Base-by-base conservation (phyloP, 2,888 invertebrate genomes). In the Melinopterus prodromus region DNA sequence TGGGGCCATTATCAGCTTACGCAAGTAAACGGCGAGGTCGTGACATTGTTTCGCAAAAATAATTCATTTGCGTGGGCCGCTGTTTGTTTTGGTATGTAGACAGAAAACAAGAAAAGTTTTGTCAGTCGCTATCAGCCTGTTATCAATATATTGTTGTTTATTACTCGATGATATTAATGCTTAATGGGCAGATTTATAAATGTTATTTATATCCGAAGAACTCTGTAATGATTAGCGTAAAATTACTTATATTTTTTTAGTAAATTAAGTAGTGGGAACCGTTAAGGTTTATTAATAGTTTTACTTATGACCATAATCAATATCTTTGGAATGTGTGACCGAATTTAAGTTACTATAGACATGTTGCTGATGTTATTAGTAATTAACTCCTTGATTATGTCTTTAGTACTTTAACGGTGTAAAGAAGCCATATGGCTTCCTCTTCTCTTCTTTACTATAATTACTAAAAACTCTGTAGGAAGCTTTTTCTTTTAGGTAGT, bases 1-100 rank as follows among this genome's bases (percentile, higher is more conserved):
- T 53, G 71, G 71, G 76, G 70, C 70, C 75, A 76, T 79, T 79
- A 79, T 79, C 79, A 76, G 75, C 69, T 79, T 79, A 79, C 79
- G 79, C 76, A 79, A 79, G 76, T 76, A 69, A 70, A 53, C 76
- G 69, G 75, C 75, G 76, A 79, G 79, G 79, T 79, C 79, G 79
- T 76, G 79, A 79, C 79, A 72, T 69, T 79, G 70, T 76, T 76
- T 38, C 36, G 69, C 79, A 74, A 79, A 79, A 79, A 79, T 76
- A 79, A 16, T 76, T 70, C 76, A 79, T 69, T 79, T 79, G 79
- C 79, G 79, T 79, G 79, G 79, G 79, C 76, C 36, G 76, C 35
- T 79, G 75, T 79, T 79, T 79, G 53, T 53, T 53, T 53, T 53
- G 9, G 12, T 53, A 53, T 53, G 53, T 53, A 53, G 53, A 53